Base-by-base conservation (phyloP, 2,888 invertebrate genomes). In the Ametastegia equiseti region DNA sequence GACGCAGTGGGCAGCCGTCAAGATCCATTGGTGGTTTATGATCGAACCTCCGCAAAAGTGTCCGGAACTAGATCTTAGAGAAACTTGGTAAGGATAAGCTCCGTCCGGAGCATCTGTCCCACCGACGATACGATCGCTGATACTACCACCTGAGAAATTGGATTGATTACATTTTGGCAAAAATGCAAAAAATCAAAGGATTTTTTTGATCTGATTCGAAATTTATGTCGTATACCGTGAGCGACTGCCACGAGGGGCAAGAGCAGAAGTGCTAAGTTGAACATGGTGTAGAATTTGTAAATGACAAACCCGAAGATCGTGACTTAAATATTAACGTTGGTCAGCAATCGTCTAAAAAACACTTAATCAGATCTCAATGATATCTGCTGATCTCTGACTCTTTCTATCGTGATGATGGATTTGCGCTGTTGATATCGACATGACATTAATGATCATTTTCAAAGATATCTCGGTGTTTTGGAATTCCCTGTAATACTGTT, bases 21-120 rank as follows among this genome's bases (percentile, higher is more conserved):
- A 75, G n/a, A 86, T 83, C 85, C 85, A 86, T 45, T 82, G 79
- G 42, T 83, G 27, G 71, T 84, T 84, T 15, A 87, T 6, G 33
- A 86, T 60, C 19, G 86, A 85, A 67, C 85, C 85, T 45, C 85
- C 86, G 75, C 86, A 86, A 30, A 82, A 81, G 65, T 86, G 85
- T 45, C 27, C 23, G 4, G 23, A 19, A n/a, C 0, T n/a, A n/a
- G 47, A 33, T 15, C 84, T 83, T 27, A 86, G 27, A 9, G 86
- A 86, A 4, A 80, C 83, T 50, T 85, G 84, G 69, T 85, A 86
- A 45, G 85, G 86, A 82, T 84, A 84, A 6, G 65, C 84, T 39
- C 81, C 63, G 0, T 84, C 81, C 39, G 80, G 57, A 19, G 85
- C 86, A 36, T 83, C 82, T n/a, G 45, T 80, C 15, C 86, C 85